Conservation (phyloP, 2,888 invertebrate species). For the Dugesia japonica region DNA sequence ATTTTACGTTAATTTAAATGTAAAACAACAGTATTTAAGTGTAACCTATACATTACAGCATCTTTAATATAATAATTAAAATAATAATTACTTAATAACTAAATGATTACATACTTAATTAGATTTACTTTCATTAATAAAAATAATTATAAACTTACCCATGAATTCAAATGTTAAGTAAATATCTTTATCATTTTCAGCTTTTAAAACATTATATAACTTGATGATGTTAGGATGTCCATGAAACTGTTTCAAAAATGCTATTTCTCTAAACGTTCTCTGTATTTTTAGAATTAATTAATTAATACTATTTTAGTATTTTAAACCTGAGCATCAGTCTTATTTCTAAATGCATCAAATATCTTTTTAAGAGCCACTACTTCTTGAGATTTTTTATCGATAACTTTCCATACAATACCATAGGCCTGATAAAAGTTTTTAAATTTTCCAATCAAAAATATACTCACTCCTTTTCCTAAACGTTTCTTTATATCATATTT, state of each 20-base stretch:
- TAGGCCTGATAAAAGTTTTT: conserved; percentile 59
- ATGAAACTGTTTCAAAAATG: conserved; percentile 79
- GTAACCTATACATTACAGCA: too few species aligned
- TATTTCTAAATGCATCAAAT: conserved; percentile 90
- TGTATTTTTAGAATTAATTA: too few species aligned
- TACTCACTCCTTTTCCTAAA: not conserved
- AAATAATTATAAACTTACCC: too few species aligned
- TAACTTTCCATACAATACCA: conserved; percentile 93
- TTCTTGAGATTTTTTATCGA: conserved; percentile 68
- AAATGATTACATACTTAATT: too few species aligned
- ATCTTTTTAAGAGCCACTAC: conserved; percentile 92
- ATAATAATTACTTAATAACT: too few species aligned
- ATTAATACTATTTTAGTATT: conserved; percentile 21
- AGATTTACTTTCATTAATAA: too few species aligned
- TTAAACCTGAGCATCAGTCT: conserved; percentile 85
- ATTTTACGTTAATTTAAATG: too few species aligned
- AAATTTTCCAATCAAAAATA: not conserved
- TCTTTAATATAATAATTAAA: too few species aligned
- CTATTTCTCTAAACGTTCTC: conserved; percentile 89
- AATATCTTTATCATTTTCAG: conserved; percentile 82
- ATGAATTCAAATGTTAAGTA: conserved; percentile 94
- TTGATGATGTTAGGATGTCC: conserved; percentile 85
- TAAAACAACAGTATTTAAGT: too few species aligned
- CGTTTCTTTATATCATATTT: not conserved
- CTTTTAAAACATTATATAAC: conserved; percentile 74